These are phyloP conservation scores for Standfussiana lucernea DNA, from an alignment of 2,888 invertebrate genomes.

Conservation along the genomic window DNA sequence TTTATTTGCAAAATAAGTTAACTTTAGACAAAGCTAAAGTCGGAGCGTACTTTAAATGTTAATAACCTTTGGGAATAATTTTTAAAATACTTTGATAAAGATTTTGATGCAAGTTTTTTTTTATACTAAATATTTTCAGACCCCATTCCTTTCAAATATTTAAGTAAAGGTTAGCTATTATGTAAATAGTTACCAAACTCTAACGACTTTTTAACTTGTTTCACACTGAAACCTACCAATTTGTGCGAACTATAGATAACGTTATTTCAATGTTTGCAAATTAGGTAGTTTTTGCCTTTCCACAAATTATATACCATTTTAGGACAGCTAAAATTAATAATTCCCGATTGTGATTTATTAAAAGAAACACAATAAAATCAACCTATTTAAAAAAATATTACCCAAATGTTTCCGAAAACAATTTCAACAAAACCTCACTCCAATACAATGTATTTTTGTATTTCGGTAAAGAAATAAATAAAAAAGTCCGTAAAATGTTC, in stretches of 20 bases:
- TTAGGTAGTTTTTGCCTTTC: background rate
- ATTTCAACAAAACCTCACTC: background rate
- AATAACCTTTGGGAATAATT: background rate
- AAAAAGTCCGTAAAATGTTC: background rate
- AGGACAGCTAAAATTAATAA: background rate
- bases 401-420: background rate
- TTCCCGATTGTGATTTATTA: background rate
- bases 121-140: too few relatives aligned
- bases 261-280: background rate
- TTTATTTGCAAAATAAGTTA: background rate
- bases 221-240: slow-evolving; percentile 19
- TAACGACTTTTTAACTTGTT: slow-evolving; percentile 48
- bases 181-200: slow-evolving; percentile 41
- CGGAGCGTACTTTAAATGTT: background rate
- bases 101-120: background rate
- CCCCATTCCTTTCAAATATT: background rate
- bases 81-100: background rate
- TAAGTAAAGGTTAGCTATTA: slow-evolving; percentile 22
- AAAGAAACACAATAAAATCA: background rate
- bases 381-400: background rate
- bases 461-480: background rate
- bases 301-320: background rate
- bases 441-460: background rate
- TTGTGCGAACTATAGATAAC: slow-evolving; percentile 11
- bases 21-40: background rate